Base-by-base conservation (phyloP, 2,113 vertebrate genomes). In the Cinclus cinclus region DNA sequence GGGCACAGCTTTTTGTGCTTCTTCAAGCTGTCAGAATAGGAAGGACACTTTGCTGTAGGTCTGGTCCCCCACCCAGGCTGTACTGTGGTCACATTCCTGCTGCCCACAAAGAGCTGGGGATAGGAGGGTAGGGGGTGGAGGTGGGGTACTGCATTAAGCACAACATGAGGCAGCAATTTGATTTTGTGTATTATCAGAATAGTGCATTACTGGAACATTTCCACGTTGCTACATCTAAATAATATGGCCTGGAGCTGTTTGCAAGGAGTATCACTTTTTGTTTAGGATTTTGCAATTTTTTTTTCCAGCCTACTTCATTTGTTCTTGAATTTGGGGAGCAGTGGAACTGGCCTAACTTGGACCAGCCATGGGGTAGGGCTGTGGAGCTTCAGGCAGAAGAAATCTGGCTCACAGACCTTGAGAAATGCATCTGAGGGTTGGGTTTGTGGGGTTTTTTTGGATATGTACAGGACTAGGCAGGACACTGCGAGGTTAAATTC, bases 401-500 rank as follows among this genome's bases (percentile, higher is more conserved):
- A 88, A 87, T 68, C 31, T 89, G 83, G 46, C 83, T 89, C 68
- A 58, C 23, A 75, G 69, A 52, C 46, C 44, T 64, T 82, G 60
- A 96, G 92, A 94, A 90, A 92, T 30, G 30, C 27, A 78, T 81
- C 79, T 71, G 62, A 95, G 25, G n/a, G 15, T 20, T 83, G 10
- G 19, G 19, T 21, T 49, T 41, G 16, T 59, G 68, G 11, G 2
- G 9, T 35, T 37, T 49, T 41, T 27, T 39, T 64, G 33, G 14
- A 39, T 83, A 64, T 20, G 27, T 52, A 83, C 3, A 2, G 52
- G 44, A 81, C 64, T 41, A 93, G 84, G 52, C 90, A 95, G 71
- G 87, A 93, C 82, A 80, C 90, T 95, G 85, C 89, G 95, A 95
- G 90, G 94, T 97, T 97, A 97, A 96, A 95, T 95, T 94, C 87